Conservation (phyloP, 1,140 invertebrate species). For the Drosophila ohnishii region DNA sequence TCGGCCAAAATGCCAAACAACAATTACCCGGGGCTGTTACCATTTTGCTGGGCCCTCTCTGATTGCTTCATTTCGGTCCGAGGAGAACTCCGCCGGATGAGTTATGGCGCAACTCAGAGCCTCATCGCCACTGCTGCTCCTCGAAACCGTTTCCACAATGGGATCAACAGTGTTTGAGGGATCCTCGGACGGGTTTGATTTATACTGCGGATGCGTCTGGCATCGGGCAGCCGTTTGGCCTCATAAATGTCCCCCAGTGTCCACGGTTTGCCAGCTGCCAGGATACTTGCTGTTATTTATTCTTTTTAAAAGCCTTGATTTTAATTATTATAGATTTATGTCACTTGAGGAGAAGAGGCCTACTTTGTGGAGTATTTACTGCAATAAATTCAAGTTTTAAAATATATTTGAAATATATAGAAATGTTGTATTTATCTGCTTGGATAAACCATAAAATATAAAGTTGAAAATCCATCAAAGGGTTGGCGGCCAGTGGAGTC, state of each 20-base stretch:
- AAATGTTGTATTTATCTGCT: no score
- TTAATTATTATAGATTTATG: conserved; percentile 1
- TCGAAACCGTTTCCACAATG: conserved; percentile 39
- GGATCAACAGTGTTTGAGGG: conserved; percentile 40
- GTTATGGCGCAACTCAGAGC: conserved; percentile 43
- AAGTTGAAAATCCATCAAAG: background rate
- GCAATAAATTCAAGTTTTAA: background rate
- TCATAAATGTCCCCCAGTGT: conserved; percentile 45
- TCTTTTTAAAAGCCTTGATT: background rate
- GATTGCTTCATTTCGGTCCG: conserved; percentile 70
- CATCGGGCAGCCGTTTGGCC: conserved; percentile 46
- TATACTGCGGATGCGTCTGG: conserved; percentile 76
- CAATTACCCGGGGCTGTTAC: conserved; percentile 55
- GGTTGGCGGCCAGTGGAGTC: no score
- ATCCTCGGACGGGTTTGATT: conserved; percentile 57
- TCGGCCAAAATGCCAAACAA: conserved; percentile 64
- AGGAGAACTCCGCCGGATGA: conserved; percentile 39
- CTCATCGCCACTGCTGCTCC: background rate
- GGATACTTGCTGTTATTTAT: background rate
- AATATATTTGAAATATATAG: no score
- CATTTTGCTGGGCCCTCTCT: conserved; percentile 44
- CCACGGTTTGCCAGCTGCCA: conserved; percentile 21
- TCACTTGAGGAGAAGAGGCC: fast-evolving
- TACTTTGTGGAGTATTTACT: background rate
- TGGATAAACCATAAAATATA: background rate